Conservation (phyloP, 1,140 invertebrate species). For the Stenopsyche tienmushanensis region DNA sequence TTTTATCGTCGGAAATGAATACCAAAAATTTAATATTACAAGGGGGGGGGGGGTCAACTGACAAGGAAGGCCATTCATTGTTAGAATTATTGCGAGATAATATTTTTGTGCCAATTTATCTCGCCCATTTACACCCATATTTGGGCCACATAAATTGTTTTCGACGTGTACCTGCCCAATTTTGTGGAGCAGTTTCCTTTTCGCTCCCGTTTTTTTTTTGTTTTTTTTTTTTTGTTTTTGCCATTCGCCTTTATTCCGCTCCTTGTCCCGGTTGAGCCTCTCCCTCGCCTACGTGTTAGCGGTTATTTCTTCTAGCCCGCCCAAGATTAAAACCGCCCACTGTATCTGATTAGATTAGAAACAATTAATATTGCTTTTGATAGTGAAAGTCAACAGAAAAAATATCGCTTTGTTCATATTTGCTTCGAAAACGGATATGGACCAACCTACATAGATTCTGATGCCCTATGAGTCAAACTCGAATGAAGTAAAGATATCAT, state of each 20-base stretch:
- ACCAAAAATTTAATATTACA: no score
- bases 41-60: no score
- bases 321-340: background rate
- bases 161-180: background rate
- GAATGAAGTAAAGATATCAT: no score
- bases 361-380: background rate
- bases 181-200: no score
- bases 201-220: background rate
- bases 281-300: background rate
- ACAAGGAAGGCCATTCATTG: no score
- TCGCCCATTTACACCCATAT: background rate
- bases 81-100: no score
- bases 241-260: background rate
- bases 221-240: background rate
- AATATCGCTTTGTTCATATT: background rate
- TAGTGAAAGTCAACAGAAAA: background rate
- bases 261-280: background rate
- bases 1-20: no score
- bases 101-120: no score
- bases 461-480: no score
- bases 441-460: no score
- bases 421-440: background rate
- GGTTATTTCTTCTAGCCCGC: constrained; percentile 1
- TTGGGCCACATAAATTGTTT: background rate
- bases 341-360: background rate